Evolutionary conservation across 2,797 vertebrate genomes (phyloP), one percentile per base, ranked within the genome.

Genomic region (Chiroxiphia lanceolata): DNA sequence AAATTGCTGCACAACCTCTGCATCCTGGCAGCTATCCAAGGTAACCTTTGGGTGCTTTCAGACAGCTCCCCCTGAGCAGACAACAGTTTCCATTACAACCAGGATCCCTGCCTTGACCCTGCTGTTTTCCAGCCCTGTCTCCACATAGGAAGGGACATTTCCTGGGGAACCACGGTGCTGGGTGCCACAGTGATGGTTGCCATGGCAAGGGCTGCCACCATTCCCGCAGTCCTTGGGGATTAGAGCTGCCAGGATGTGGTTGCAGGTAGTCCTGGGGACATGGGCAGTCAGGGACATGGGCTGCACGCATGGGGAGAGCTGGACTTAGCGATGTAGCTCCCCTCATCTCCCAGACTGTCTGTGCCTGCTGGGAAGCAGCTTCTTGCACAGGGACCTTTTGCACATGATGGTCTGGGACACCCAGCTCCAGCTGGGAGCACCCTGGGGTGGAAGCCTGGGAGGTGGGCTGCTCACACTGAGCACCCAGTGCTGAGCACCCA

Each of bases 271-370:
- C 92, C 97, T 26, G 94, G 4, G 94, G 96, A 82, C 78, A 65
- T 67, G 97, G 89, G 79, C 95, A 83, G 88, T 95, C 84, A 97
- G 97, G 98, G 40, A 40, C 40, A 40, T 40, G 38, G 44, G 50
- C 50, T 53, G 50, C 15, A 8, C 51, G 15, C 0, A 1, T 13
- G 20, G 17, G 33, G 14, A 15, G 51, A 45, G 34, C 64, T 23
- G 31, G 26, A 36, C 11, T 34, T 34, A 20, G 2, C 1, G 1
- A 10, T 19, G 44, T 8, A 29, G 51, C 47, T 77, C 16, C 54
- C 13, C 16, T 79, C 48, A 64, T 18, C 45, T 87, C 42, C 63
- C 38, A 29, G 8, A 4, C 21, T 34, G 38, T 5, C 40, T 50
- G 54, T 54, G 63, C 45, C 54, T 0, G 0, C 45, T 60, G 68